phyloP scores from a whole-genome alignment of 2,113 vertebrate genomes.

The Cebus imitator region DNA sequence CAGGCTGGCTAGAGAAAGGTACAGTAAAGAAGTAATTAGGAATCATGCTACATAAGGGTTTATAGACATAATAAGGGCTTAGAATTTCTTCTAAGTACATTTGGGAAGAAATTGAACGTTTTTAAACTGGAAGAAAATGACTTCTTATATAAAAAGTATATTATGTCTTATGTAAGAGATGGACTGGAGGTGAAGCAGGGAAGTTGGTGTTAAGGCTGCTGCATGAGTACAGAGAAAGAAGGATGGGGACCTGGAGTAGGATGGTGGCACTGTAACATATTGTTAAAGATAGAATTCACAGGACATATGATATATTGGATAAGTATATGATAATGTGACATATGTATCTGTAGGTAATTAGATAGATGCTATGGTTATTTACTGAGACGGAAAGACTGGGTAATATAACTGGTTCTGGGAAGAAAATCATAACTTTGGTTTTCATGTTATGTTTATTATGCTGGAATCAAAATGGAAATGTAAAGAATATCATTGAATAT shows the following conservation, averaged over 20 bases:
- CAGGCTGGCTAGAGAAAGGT: not conserved
- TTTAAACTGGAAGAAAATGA: not conserved
- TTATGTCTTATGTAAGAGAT: not conserved
- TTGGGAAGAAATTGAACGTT: not conserved
- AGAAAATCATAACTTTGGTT: not conserved
- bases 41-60: not conserved
- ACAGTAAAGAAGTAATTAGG: not conserved
- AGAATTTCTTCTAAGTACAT: not conserved
- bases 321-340: not conserved
- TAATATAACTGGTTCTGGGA: not conserved
- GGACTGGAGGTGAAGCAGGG: not conserved
- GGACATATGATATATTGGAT: not conserved
- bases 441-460: not conserved
- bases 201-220: not conserved
- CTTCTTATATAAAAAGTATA: not conserved
- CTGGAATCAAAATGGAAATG: not conserved
- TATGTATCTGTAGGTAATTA: not conserved
- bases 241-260: not conserved
- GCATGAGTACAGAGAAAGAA: not conserved
- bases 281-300: not conserved
- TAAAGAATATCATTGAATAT: not conserved
- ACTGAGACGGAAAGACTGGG: not conserved
- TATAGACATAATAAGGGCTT: not conserved
- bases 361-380: not conserved
- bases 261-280: not conserved